Percentiles rank a stretch among this genome's conserved stretches.
phyloP scores from a whole-genome alignment of 2,113 vertebrate species.

The Eulemur macaco region DNA sequence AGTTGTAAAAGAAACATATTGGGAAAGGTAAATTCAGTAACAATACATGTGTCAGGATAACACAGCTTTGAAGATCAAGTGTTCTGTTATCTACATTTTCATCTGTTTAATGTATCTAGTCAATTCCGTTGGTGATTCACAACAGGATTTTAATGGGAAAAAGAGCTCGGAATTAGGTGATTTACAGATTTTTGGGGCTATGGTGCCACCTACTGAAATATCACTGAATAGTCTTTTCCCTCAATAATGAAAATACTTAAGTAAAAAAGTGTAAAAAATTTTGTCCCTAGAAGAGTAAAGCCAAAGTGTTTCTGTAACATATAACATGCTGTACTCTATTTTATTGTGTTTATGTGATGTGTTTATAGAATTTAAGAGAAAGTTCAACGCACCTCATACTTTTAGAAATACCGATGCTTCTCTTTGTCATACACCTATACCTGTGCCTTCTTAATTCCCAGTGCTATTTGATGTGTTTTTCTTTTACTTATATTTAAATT shows the following conservation, averaged over 20 bases:
- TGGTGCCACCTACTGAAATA: slow-evolving; percentile 85
- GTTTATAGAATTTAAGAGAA: not conserved
- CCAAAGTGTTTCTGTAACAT: not conserved
- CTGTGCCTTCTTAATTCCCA: not conserved
- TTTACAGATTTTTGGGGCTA: slow-evolving; percentile 68
- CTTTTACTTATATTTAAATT: not conserved
- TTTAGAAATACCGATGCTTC: not conserved
- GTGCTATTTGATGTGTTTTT: not conserved
- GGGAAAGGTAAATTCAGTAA: slow-evolving; percentile 62
- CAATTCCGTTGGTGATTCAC: slow-evolving; percentile 36
- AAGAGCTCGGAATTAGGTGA: not conserved
- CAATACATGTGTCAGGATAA: slow-evolving; percentile 47
- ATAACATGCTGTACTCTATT: not conserved
- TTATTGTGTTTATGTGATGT: not conserved
- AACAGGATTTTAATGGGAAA: not conserved
- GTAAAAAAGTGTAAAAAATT: not conserved
- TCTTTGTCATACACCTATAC: not conserved
- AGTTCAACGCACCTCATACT: not conserved
- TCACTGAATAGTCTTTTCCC: slow-evolving; percentile 7
- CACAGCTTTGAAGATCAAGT: slow-evolving; percentile 60
- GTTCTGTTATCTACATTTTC: slow-evolving; percentile 51
- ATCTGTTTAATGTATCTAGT: slow-evolving; percentile 45
- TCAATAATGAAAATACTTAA: not conserved
- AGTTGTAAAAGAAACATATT: slow-evolving; percentile 36
- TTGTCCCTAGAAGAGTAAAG: not conserved